phyloP scores from a whole-genome alignment of 2,797 vertebrate genomes.

The Acanthis flammea region DNA sequence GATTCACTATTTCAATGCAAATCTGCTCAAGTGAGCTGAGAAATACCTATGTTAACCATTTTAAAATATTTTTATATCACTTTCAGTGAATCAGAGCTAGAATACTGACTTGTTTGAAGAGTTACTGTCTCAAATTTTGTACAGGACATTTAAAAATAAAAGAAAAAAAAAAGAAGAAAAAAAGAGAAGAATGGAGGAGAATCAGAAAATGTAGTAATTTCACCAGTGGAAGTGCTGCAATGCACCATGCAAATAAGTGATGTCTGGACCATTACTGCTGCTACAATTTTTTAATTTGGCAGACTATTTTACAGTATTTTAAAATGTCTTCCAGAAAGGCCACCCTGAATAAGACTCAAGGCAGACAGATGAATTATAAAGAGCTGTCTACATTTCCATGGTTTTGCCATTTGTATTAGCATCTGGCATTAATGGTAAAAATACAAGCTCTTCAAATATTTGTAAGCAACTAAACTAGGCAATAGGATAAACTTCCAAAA shows the following conservation, averaged over 20 bases:
- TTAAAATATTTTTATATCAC: background rate
- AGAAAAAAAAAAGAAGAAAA: rapidly evolving
- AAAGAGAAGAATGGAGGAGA: background rate
- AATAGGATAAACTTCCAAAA: background rate
- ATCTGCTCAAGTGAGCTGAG: background rate
- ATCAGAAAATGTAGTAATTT: background rate
- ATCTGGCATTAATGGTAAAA: background rate
- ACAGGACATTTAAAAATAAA: background rate
- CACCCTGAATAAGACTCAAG: background rate
- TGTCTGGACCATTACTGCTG: background rate
- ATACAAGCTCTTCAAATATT: background rate
- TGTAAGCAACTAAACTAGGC: background rate
- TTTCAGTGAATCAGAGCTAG: background rate
- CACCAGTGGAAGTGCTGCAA: background rate
- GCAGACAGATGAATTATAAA: background rate
- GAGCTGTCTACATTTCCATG: background rate
- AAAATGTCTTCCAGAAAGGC: background rate
- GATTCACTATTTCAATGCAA: background rate
- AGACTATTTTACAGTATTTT: background rate
- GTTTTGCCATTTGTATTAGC: background rate
- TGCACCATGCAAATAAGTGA: background rate
- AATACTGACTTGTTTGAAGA: background rate
- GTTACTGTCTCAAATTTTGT: background rate
- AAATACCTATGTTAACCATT: background rate
- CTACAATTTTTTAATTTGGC: background rate